Percentiles rank a stretch among this genome's conserved stretches.
phyloP scores from a whole-genome alignment of 2,888 invertebrate genomes.

The Caenorhabditis imperialis region DNA sequence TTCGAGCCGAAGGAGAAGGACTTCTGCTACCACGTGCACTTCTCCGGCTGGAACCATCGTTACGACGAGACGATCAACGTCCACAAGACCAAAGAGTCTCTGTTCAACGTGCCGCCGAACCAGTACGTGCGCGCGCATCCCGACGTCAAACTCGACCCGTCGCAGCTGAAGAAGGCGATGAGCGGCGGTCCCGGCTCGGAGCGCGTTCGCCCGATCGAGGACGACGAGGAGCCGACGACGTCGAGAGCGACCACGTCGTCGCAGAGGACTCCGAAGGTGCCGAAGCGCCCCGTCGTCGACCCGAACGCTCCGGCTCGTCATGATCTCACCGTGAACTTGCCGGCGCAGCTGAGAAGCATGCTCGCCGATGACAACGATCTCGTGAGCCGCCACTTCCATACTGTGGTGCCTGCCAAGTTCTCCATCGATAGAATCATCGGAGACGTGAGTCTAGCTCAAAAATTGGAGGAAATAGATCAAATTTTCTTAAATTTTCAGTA shows the following conservation, averaged over 20 bases:
- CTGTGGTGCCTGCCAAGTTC: constrained; percentile 22
- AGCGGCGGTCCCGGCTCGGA: neutral
- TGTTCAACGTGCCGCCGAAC: constrained; percentile 12
- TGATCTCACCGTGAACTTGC: constrained; percentile 20
- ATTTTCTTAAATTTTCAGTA: constrained; percentile 38
- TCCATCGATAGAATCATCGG: constrained; percentile 37
- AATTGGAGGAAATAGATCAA: neutral
- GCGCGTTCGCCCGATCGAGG: neutral
- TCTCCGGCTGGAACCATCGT: constrained; percentile 51
- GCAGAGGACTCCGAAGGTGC: neutral
- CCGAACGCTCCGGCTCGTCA: neutral
- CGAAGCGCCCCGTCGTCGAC: neutral
- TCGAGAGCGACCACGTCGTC: neutral
- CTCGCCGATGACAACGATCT: constrained; percentile 47
- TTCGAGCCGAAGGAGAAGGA: too few relatives aligned
- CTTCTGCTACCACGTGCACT: too few relatives aligned
- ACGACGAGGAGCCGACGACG: neutral
- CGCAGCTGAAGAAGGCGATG: too few relatives aligned
- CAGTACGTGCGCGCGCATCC: too few relatives aligned
- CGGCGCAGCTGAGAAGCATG: constrained; percentile 32
- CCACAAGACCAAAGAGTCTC: neutral
- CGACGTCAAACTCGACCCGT: too few relatives aligned
- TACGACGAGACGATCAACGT: constrained; percentile 43
- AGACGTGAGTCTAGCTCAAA: constrained; percentile 27
- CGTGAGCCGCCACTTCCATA: constrained; percentile 17